Base-by-base conservation (phyloP, 1,140 invertebrate genomes). In the Procambarus clarkii region DNA sequence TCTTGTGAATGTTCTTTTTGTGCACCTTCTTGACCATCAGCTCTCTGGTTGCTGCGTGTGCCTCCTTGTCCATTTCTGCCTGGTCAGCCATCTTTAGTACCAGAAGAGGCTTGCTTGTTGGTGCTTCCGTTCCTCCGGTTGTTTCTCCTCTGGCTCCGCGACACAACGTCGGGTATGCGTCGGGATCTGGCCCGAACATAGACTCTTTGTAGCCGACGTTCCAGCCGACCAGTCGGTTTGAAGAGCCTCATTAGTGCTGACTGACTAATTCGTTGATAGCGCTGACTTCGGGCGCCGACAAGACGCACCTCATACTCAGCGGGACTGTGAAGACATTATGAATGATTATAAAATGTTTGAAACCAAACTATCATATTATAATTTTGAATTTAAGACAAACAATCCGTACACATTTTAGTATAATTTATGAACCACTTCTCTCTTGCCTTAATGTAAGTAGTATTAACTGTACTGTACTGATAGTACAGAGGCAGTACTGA, bases 191-290 rank as follows among this genome's bases (percentile, higher is more conserved):
- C 60, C 24, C 87, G 58, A 1, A 9, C n/a, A n/a, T 64, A 89
- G 0, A 74, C 64, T 34, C 69, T n/a, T 24, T 11, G 15, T 7
- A 89, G 21, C 2, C 87, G 45, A 18, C 79, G 15, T 24, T 89
- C 87, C 60, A 89, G 87, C 13, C 64, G 24, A 2, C 87, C 87
- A 50, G 64, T 81, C 3, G 87, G 87, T 74, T 89, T 89, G 79
- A 89, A 89, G 46, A 89, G 60, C 2, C 87, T 64, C 11, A 44
- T 50, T 13, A 89, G 24, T 18, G 87, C 87, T 18, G 87, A 82
- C 4, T 54, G 87, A 45, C 79, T 89, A 2, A 89, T 45, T 11
- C 60, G 79, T 3, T 44, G 48, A 64, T 64, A 89, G 8, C 80
- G 15, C 60, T 44, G 45, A 45, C 50, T 89, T 13, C 48, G 44